A percentile compares a stretch with the other conserved stretches of the same genome.
These are phyloP conservation scores for Operophtera brumata DNA, from an alignment of 2,888 invertebrate species.

Conservation along the genomic window DNA sequence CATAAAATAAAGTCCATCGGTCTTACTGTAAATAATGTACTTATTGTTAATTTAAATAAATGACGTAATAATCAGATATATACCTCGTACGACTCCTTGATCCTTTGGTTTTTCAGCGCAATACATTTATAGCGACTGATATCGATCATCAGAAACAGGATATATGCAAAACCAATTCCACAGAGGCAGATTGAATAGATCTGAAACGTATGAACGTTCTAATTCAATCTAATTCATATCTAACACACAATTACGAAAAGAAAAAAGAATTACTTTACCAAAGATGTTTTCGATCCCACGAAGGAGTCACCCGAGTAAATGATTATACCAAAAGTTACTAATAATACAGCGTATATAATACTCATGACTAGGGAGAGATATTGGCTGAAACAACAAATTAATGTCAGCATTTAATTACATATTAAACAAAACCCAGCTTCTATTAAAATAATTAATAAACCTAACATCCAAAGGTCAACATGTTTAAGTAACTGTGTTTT, in stretches of 20 bases:
- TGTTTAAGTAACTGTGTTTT: no score
- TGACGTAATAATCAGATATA: constrained; percentile 64
- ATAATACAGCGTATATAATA: constrained; percentile 84
- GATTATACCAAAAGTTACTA: constrained; percentile 84
- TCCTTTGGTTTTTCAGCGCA: constrained; percentile 68
- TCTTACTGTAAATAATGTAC: no score
- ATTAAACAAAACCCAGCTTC: no score
- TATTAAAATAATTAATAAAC: no score
- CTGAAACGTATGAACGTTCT: constrained; percentile 77
- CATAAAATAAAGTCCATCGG: no score
- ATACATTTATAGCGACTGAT: constrained; percentile 80
- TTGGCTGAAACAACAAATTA: constrained; percentile 69
- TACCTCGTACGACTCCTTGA: constrained; percentile 60
- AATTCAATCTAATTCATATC: no score
- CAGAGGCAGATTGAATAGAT: constrained; percentile 82
- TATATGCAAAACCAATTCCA: constrained; percentile 80
- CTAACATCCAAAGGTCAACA: no score
- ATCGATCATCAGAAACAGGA: constrained; percentile 82
- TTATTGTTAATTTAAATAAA: no score
- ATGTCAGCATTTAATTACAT: not conserved
- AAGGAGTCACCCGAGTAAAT: constrained; percentile 83
- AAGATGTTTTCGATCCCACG: constrained; percentile 67
- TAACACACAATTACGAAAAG: no score
- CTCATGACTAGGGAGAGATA: constrained; percentile 82
- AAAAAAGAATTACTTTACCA: constrained; percentile 59